phyloP scores from a whole-genome alignment of 2,888 invertebrate species.

The Taenaris catops region DNA sequence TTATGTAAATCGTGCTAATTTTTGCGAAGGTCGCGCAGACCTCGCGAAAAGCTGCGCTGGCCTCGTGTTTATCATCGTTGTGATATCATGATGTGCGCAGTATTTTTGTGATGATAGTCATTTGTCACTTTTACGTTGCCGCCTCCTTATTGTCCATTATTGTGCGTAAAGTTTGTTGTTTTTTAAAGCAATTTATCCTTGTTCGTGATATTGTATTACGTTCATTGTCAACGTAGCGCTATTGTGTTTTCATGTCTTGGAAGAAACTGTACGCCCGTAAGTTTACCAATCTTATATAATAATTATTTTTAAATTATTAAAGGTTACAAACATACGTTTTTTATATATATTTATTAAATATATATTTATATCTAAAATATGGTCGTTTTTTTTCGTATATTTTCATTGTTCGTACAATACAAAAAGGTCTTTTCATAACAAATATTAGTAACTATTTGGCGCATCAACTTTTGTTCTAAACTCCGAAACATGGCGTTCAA shows the following conservation, averaged over 20 bases:
- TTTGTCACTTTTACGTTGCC: conserved; percentile 40
- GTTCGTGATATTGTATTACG: conserved; percentile 1
- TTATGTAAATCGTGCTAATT: conserved; percentile 72
- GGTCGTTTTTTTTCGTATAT: background rate
- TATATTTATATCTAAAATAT: too few species aligned
- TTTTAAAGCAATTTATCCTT: background rate
- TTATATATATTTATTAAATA: too few species aligned
- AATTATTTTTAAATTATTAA: too few species aligned
- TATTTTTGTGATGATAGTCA: conserved; percentile 50
- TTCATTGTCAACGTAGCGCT: background rate
- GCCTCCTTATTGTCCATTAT: conserved; percentile 31
- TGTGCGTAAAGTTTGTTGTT: background rate
- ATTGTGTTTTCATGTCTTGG: conserved; percentile 32
- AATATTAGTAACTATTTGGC: background rate
- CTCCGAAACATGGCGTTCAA: background rate
- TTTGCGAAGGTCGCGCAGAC: conserved; percentile 63
- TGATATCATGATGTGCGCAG: conserved; percentile 65
- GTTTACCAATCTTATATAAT: too few species aligned
- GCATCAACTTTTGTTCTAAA: conserved; percentile 3
- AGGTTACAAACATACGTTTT: too few species aligned
- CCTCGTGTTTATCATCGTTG: conserved; percentile 67
- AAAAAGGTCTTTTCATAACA: conserved; percentile 4
- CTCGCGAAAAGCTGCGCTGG: conserved; percentile 63
- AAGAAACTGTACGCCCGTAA: conserved; percentile 45
- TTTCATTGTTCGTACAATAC: background rate